These are phyloP conservation scores for Baryphthengus martii DNA, from an alignment of 2,113 vertebrate species.

Conservation along the genomic window DNA sequence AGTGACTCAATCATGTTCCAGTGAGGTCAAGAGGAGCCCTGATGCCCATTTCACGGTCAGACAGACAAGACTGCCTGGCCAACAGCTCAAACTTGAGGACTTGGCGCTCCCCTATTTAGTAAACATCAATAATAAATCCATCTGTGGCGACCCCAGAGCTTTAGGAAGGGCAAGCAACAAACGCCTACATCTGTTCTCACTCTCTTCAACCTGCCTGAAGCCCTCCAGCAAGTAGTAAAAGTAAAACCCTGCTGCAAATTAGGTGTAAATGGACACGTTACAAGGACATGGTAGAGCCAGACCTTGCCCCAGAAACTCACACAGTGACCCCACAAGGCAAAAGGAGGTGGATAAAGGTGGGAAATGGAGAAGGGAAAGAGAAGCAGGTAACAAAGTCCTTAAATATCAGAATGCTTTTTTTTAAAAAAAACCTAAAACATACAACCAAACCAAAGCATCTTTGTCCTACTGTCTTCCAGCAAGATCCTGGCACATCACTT, in stretches of 20 bases:
- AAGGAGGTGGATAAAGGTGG: background rate
- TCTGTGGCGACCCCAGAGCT: background rate
- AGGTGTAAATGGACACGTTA: rapidly evolving
- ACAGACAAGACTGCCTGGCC: background rate
- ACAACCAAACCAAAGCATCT: rapidly evolving
- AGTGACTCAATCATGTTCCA: background rate
- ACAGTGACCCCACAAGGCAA: background rate
- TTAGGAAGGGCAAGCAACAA: background rate
- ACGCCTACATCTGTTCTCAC: rapidly evolving
- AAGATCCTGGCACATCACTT: background rate
- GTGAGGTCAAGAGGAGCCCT: background rate
- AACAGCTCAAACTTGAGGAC: background rate
- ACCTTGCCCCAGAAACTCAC: rapidly evolving
- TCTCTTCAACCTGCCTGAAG: background rate
- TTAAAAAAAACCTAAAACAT: no score
- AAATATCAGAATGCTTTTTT: background rate
- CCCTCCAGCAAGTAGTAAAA: background rate
- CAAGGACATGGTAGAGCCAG: background rate
- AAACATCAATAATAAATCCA: background rate
- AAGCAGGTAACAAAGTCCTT: background rate
- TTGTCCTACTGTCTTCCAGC: background rate
- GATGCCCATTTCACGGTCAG: background rate
- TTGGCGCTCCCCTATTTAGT: rapidly evolving
- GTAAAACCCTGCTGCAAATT: background rate
- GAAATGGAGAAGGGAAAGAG: background rate